These are phyloP conservation scores for Drosophila takahashii DNA, from an alignment of 1,140 invertebrate genomes.

Conservation along the genomic window DNA sequence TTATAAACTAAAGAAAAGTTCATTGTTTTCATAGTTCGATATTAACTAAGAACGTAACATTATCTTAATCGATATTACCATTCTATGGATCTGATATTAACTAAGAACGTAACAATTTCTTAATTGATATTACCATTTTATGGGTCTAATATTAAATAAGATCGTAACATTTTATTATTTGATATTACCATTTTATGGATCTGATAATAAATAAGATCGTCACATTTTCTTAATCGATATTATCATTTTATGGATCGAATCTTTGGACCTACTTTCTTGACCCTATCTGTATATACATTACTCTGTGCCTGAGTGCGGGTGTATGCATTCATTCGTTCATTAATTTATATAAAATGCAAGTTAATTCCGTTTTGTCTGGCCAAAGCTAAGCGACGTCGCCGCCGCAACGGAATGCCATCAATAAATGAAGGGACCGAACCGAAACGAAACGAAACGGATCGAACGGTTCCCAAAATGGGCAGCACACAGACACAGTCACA, in stretches of 20 bases:
- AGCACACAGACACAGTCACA: conserved; percentile 32
- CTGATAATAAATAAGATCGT: background rate
- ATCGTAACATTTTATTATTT: background rate
- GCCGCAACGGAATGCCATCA: conserved; percentile 75
- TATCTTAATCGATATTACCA: background rate
- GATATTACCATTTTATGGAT: background rate
- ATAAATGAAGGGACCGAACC: conserved; percentile 72
- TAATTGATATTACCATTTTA: background rate
- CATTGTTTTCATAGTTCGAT: background rate
- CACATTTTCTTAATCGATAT: background rate
- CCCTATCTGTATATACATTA: conserved; percentile 8
- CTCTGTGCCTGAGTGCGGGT: conserved; percentile 19
- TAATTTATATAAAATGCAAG: conserved; percentile 84
- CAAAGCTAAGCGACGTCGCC: conserved; percentile 65
- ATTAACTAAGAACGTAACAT: background rate
- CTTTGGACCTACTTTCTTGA: background rate
- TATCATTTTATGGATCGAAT: background rate
- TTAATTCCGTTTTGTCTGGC: conserved; percentile 82
- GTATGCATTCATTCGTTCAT: conserved; percentile 74
- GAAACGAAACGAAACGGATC: conserved; percentile 10
- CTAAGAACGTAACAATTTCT: too few species aligned
- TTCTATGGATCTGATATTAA: background rate
- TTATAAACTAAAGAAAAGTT: too few species aligned
- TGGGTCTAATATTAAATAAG: background rate
- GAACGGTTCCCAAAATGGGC: conserved; percentile 51